Evolutionary conservation across 1,140 invertebrate genomes (phyloP), one percentile per base, ranked within the genome.

Genomic region (Solenopsis invicta): DNA sequence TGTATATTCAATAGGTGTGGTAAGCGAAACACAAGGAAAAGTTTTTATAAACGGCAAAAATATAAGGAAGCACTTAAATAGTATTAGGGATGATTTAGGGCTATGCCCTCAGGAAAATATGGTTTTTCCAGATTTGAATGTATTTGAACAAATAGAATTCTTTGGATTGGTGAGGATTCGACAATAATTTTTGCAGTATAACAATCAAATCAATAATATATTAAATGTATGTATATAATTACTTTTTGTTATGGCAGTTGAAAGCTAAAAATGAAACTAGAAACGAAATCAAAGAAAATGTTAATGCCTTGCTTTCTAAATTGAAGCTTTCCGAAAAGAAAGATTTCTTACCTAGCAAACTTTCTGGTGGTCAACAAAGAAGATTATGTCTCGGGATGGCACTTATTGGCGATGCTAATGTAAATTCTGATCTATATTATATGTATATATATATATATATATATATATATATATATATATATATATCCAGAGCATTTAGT

Each of bases 31-130:
- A 0, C 94, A 94, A 87, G 97, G 97, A 37, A 96, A 96, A 81
- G 97, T 97, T 24, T 71, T 95, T 21, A 95, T 97, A 54, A 96
- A 97, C 91, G 97, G 96, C n/a, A 96, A 96, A 94, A 96, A 97
- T 92, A 96, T 97, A 56, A 91, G 94, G 54, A 96, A 93, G 56
- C 93, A 96, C 76, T 95, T 96, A 59, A 90, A 94, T 6, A 88
- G 52, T 34, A 94, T 96, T 86, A 95, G 97, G 82, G 94, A 95
- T 13, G 96, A 96, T 92, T 94, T 98, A 4, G 98, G 98, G 9
- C 94, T 98, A 45, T 99, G 99, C 95, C 99, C 99, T 12, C 99
- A 99, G 94, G 98, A 99, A 93, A 98, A 99, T 94, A 97, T 99
- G 85, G 96, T 99, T 0, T 99, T 99, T 94, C 97, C 98, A 77